phyloP scores from a whole-genome alignment of 1,140 invertebrate species.

The Dufourea novaeangliae region DNA sequence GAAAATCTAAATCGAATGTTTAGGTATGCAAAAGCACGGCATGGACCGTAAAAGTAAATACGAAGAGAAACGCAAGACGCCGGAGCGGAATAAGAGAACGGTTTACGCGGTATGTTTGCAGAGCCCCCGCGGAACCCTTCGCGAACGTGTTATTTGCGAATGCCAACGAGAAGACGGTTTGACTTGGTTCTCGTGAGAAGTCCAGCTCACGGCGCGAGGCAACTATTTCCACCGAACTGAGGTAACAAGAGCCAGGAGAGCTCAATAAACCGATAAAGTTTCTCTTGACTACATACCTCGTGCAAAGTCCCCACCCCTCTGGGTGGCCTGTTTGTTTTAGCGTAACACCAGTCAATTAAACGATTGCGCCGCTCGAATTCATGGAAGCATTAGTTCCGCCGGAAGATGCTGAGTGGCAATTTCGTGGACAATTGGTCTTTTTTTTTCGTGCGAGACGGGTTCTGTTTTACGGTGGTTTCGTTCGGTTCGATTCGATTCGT shows the following conservation, averaged over 20 bases:
- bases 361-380: background rate
- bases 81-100: slow-evolving; percentile 55
- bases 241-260: slow-evolving; percentile 44
- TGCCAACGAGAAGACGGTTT: slow-evolving; percentile 60
- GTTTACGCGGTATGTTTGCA: slow-evolving; percentile 64
- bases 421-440: background rate
- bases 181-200: slow-evolving; percentile 62
- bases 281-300: slow-evolving; percentile 3
- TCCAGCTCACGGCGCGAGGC: slow-evolving; percentile 40
- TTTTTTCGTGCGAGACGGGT: background rate
- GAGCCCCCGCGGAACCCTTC: slow-evolving; percentile 55
- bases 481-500: background rate
- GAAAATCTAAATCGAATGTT: background rate
- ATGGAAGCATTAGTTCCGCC: slow-evolving; percentile 3
- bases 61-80: slow-evolving; percentile 45
- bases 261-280: slow-evolving; percentile 56
- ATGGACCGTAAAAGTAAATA: slow-evolving; percentile 27
- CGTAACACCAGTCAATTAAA: slow-evolving; percentile 30
- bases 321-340: slow-evolving; percentile 28
- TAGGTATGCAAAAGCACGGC: slow-evolving; percentile 21
- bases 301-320: slow-evolving; percentile 5
- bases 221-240: slow-evolving; percentile 57
- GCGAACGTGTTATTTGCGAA: slow-evolving; percentile 69
- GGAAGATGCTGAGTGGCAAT: background rate
- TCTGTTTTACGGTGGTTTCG: background rate